phyloP scores from a whole-genome alignment of 1,140 invertebrate species.

The Bombus confusus region DNA sequence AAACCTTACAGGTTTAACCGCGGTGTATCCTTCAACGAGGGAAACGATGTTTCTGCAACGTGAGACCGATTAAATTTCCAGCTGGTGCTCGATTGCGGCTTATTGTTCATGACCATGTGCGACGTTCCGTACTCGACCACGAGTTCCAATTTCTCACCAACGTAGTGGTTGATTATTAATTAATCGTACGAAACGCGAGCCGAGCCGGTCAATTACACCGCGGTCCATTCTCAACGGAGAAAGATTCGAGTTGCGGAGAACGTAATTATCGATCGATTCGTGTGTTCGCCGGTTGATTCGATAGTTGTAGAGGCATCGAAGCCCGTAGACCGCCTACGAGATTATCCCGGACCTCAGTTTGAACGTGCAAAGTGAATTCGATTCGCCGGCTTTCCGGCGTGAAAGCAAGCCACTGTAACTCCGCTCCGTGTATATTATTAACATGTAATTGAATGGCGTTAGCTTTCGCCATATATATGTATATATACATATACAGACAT shows the following conservation, averaged over 20 bases:
- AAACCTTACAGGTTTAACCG: not conserved
- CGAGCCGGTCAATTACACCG: conserved; percentile 48
- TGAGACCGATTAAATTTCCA: conserved; percentile 21
- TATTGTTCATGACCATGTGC: not conserved
- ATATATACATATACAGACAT: conserved; percentile 35
- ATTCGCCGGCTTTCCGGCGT: conserved; percentile 60
- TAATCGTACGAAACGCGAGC: conserved; percentile 57
- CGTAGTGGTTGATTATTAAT: conserved; percentile 30
- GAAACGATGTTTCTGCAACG: not conserved
- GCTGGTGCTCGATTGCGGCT: not conserved
- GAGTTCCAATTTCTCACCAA: conserved; percentile 1
- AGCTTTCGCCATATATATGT: conserved; percentile 66
- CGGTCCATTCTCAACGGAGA: conserved; percentile 56
- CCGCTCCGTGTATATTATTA: conserved; percentile 76
- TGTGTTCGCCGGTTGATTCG: not conserved
- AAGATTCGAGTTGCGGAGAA: conserved; percentile 59
- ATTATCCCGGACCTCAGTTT: conserved; percentile 58
- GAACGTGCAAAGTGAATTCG: conserved; percentile 60
- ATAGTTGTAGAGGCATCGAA: not conserved
- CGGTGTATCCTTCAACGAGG: not conserved
- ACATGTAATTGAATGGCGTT: conserved; percentile 79
- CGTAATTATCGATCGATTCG: conserved; percentile 63
- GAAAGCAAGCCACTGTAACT: conserved; percentile 67
- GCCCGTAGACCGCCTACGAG: conserved; percentile 37
- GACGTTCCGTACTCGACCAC: not conserved